Base-by-base conservation (phyloP, 2,113 vertebrate genomes). In the Tiliqua scincoides region DNA sequence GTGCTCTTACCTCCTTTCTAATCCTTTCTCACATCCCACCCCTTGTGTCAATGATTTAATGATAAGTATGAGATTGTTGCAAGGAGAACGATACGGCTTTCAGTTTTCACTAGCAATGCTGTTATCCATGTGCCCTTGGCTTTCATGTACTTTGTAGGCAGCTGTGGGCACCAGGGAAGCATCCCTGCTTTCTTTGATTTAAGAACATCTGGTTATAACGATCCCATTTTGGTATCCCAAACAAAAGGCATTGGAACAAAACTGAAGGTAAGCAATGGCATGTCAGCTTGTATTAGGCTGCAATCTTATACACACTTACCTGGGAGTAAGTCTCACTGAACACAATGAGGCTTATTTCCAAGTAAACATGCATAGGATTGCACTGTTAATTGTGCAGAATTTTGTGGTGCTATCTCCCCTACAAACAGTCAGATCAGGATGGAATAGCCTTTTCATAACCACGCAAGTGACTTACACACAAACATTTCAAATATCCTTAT, bases 161-260 rank as follows among this genome's bases (percentile, higher is more conserved):
- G 95, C 75, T 93, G 84, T 62, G 96, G 94, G 37, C 96, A 97
- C 40, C 95, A 96, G 18, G 96, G 97, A 35, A 95, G 96, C 17
- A 97, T 97, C 54, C 96, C 97, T 25, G 97, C 97, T 4, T 94
- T 96, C 52, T 98, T 98, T 91, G 98, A 98, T 87, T 90, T 98
- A 89, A 98, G 97, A 93, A 95, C 96, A 0, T 97, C 97, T 17
- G 98, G 97, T 9, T 98, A 97, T 37, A 67, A 89, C 0, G 97
- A 98, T 93, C 97, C 98, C 5, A 94, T 99, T 92, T 95, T 98
- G 88, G 97, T 98, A 6, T 97, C 97, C 68, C 97, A 97, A 83
- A 97, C 97, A 2, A 98, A 98, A 74, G 96, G 98, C 74, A 97
- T 98, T 17, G 98, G 98, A 23, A 96, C 95, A 83, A 98, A 98